Evolutionary conservation across 2,113 vertebrate species (phyloP), one percentile per base, ranked within the genome.

Genomic region (Balaeniceps rex): DNA sequence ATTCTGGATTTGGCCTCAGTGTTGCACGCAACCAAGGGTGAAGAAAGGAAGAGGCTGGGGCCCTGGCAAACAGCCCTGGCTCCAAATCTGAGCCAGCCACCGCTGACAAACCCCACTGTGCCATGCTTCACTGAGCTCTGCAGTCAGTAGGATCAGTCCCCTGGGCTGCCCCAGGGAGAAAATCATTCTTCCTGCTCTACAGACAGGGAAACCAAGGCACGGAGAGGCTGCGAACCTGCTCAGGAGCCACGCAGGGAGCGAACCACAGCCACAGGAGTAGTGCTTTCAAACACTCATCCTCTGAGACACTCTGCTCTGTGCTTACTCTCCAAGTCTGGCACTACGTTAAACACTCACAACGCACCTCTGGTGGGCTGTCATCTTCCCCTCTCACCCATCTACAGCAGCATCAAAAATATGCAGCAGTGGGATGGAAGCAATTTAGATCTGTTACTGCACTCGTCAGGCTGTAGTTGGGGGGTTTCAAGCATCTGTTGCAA

Each of bases 401-500:
- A 44, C 51, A 87, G 63, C 87, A 87, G 84, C 70, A 87, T 57
- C 69, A 87, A 86, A 95, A 93, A 64, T 61, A 83, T 10, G 55
- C 87, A 96, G 91, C 63, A 91, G 74, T 93, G 81, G 65, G 88
- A 94, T 49, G 75, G 91, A 95, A 93, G 71, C 47, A 76, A 95
- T 95, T 95, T 94, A 87, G 86, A 90, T 79, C 72, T 86, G 83
- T 88, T 84, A 51, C 87, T 93, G 83, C 1, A 4, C 86, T 97
- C 10, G 0, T 91, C 83, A 79, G 74, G 34, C 68, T 91, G 86
- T 52, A 95, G 88, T 90, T 5, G 2, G 42, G 60, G 80, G 88
- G 82, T 33, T 94, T 92, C 77, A 90, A 90, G 81, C 96, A 95
- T 93, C 93, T 96, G 88, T 49, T 91, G 65, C 71, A 95, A 96